Conservation (phyloP, 2,797 vertebrate species). For the Spinus olivaceus region DNA sequence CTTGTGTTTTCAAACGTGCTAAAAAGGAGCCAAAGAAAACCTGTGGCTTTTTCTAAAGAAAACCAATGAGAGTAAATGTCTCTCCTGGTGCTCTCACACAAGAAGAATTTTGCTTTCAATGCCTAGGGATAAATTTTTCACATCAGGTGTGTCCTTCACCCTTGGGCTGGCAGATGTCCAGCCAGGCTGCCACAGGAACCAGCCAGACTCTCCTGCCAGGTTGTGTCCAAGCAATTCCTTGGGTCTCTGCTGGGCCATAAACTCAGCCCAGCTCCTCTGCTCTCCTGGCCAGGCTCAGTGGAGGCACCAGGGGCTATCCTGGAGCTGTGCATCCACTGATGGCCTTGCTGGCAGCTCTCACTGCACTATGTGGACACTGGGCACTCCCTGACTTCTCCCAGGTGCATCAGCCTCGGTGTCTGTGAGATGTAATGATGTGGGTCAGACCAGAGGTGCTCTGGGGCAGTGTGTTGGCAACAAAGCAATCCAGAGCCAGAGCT, state of each 20-base stretch:
- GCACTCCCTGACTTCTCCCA: background rate
- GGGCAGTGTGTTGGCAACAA: background rate
- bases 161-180: background rate
- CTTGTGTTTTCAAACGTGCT: background rate
- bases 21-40: slow-evolving; percentile 32
- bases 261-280: background rate
- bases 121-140: background rate
- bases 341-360: background rate
- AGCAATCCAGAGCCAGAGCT: background rate
- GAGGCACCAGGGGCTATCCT: rapidly evolving
- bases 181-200: background rate
- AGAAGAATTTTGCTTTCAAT: background rate
- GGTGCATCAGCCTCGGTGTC: background rate
- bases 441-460: background rate
- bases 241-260: background rate
- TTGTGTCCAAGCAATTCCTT: background rate
- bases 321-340: background rate
- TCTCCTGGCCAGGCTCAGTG: background rate
- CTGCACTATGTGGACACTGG: background rate
- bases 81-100: background rate
- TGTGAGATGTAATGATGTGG: background rate
- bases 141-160: background rate
- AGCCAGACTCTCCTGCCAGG: rapidly evolving
- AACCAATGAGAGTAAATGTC: background rate
- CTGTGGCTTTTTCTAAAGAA: slow-evolving; percentile 17